These are phyloP conservation scores for Tinea pellionella DNA, from an alignment of 2,888 invertebrate species.

Conservation along the genomic window DNA sequence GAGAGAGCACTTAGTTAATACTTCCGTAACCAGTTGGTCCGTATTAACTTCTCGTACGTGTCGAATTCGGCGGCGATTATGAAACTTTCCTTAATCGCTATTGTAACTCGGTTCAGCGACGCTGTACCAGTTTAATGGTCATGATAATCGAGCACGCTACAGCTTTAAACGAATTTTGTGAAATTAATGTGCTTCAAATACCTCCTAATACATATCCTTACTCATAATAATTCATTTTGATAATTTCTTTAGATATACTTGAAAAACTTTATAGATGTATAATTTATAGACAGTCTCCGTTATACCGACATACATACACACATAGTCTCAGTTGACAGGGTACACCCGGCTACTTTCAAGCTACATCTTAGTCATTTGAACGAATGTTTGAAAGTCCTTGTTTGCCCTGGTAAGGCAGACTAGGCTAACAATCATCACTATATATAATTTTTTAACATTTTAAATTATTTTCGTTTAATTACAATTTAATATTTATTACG, in stretches of 20 bases:
- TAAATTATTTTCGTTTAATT: too few relatives aligned
- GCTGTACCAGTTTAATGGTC: constrained; percentile 11
- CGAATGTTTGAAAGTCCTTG: too few relatives aligned
- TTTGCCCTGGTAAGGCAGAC: too few relatives aligned
- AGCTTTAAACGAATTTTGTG: background rate
- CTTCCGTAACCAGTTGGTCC: constrained; percentile 20
- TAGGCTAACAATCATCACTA: too few relatives aligned
- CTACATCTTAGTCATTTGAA: too few relatives aligned
- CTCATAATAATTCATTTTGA: background rate
- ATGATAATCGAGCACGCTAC: constrained; percentile 13
- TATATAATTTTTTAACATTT: too few relatives aligned
- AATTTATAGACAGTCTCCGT: too few relatives aligned
- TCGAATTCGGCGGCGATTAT: constrained; percentile 23
- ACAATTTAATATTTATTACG: too few relatives aligned
- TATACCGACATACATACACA: too few relatives aligned
- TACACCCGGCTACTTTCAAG: too few relatives aligned
- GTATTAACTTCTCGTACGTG: constrained; percentile 20
- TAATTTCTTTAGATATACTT: background rate
- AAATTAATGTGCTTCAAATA: background rate
- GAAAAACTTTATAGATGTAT: too few relatives aligned
- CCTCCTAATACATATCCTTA: background rate
- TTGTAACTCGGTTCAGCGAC: constrained; percentile 16
- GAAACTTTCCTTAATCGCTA: constrained; percentile 25
- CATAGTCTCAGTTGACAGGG: too few relatives aligned
- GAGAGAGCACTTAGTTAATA: constrained; percentile 6